Base-by-base conservation (phyloP, 1,140 invertebrate species). In the Dysdera silvatica region DNA sequence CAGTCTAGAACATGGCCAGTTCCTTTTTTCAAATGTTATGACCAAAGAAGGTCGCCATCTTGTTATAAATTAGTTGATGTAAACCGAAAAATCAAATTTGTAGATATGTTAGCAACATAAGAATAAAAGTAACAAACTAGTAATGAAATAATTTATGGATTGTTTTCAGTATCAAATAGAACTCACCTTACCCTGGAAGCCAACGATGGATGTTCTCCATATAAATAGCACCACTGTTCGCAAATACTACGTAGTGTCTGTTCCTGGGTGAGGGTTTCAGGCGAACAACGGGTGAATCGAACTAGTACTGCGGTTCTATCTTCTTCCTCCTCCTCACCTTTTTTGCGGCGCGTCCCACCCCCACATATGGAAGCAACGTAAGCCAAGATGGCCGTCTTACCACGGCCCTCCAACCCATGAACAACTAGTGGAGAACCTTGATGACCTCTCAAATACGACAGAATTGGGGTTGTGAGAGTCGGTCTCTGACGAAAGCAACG, bases 161-260 rank as follows among this genome's bases (percentile, higher is more conserved):
- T n/a, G n/a, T n/a, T n/a, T 84, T 73, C 26, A 82, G 71, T 24
- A 48, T n/a, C n/a, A n/a, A n/a, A n/a, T n/a, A n/a, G n/a, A n/a
- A n/a, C n/a, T n/a, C n/a, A 43, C 4, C 52, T 49, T 55, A 71
- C 64, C n/a, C 55, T 47, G 16, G 57, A 66, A 20, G 67, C 72
- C 10, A 68, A 54, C 26, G 67, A 67, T 7, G 66, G 64, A 57
- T 71, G 70, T 35, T 71, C 67, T 0, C 72, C 72, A 32, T 66
- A 70, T 20, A 85, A 73, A 41, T 83, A 79, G 48, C 82, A 81
- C 56, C 83, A 81, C 71, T 87, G 85, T 69, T 84, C 80, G 28
- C 82, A 81, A 32, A 87, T 78, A 10, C 83, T 86, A 67, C 80
- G 80, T n/a, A 87, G 75, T 41, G 85, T 70, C 72, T 82, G 80